Evolutionary conservation across 2,888 invertebrate species (phyloP).

Genomic region (Catonia carolina): DNA sequence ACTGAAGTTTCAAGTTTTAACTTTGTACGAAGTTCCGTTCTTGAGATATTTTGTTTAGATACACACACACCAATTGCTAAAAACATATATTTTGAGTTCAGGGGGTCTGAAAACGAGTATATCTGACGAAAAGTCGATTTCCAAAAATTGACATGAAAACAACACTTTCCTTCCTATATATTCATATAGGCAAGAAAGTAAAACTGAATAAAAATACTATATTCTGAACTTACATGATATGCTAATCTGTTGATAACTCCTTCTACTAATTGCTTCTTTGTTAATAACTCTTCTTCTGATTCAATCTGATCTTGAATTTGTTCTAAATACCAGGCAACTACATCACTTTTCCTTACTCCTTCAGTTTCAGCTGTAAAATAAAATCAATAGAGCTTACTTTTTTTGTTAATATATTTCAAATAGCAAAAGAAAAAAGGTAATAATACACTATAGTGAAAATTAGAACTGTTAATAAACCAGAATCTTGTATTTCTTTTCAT

Average conservation of each 20-base stretch:
- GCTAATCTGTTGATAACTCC: conserved; percentile 90
- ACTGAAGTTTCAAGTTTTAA: no score
- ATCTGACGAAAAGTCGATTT: no score
- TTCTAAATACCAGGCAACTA: conserved; percentile 91
- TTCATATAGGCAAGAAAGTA: no score
- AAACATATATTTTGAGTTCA: no score
- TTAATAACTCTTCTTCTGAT: conserved; percentile 80
- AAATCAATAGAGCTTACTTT: conserved; percentile 23
- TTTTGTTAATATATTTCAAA: conserved; percentile 24
- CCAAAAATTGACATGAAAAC: no score
- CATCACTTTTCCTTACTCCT: conserved; percentile 50
- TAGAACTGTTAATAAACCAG: no score
- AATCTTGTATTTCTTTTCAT: no score
- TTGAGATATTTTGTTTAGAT: no score
- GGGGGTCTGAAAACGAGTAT: no score
- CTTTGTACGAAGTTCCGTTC: no score
- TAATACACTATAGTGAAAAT: background rate
- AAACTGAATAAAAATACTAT: background rate
- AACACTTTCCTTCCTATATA: no score
- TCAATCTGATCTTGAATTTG: conserved; percentile 83
- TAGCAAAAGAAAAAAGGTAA: background rate
- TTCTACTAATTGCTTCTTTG: conserved; percentile 82
- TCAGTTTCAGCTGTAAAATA: conserved; percentile 20
- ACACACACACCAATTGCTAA: no score
- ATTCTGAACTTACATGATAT: conserved; percentile 58